Conservation (phyloP, 2,797 vertebrate genomes). For the Tympanoctomys barrerae region DNA sequence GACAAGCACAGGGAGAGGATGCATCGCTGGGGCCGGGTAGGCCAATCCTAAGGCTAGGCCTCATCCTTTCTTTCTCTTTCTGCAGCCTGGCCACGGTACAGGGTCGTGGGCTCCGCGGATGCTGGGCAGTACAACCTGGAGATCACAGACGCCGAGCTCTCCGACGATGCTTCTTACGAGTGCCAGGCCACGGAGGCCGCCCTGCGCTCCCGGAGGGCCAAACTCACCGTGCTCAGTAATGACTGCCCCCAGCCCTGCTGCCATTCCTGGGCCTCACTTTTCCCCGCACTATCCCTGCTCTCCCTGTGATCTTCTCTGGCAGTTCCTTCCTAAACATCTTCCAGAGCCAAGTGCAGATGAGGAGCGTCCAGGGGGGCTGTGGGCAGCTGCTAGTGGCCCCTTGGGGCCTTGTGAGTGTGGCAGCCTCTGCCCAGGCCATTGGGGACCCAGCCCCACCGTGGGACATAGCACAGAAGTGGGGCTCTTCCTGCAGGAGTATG, state of each 20-base stretch:
- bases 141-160: conserved; percentile 93
- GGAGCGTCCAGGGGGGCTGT: neutral
- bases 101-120: conserved; percentile 92
- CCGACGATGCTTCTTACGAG: conserved; percentile 96
- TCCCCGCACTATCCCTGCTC: no score
- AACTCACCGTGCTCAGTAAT: conserved; percentile 96
- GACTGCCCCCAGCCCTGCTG: neutral
- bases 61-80: conserved; percentile 48
- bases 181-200: conserved; percentile 98
- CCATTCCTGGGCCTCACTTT: neutral
- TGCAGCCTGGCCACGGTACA: conserved; percentile 96
- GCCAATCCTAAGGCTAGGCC: neutral
- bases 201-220: conserved; percentile 94
- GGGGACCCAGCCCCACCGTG: neutral
- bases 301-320: neutral
- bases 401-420: neutral
- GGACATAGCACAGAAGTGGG: neutral
- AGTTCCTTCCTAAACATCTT: neutral
- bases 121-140: conserved; percentile 97
- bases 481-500: neutral
- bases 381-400: no score
- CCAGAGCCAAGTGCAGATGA: neutral
- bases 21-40: rapidly evolving
- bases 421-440: neutral
- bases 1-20: neutral